A percentile compares a stretch with the other conserved stretches of the same genome.
Conservation (phyloP, 2,113 vertebrate species). For the Macroglossus sobrinus region DNA sequence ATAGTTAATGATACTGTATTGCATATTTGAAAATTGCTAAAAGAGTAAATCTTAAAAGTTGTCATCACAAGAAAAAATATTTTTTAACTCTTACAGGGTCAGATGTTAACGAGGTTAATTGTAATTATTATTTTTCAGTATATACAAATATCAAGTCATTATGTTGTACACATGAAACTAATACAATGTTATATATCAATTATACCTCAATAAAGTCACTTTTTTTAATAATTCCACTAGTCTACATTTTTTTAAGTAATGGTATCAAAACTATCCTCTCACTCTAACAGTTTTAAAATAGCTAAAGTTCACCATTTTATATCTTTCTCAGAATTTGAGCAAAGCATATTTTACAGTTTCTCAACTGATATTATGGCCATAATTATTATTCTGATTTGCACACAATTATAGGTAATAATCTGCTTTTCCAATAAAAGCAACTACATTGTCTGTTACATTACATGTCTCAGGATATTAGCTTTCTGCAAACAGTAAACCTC, state of each 20-base stretch:
- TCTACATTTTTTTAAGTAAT: neutral
- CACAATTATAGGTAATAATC: neutral
- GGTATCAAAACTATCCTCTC: neutral
- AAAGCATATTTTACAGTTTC: neutral
- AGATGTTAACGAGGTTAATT: neutral
- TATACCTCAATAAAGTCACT: neutral
- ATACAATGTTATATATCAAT: neutral
- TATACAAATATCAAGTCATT: neutral
- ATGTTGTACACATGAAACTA: neutral
- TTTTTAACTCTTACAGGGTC: neutral
- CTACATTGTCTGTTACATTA: neutral
- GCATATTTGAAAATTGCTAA: neutral
- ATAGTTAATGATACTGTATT: neutral
- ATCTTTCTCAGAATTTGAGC: neutral
- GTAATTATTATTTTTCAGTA: neutral
- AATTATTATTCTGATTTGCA: neutral
- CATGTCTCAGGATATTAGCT: neutral
- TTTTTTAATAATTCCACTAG: neutral
- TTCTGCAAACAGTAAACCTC: neutral
- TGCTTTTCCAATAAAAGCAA: neutral
- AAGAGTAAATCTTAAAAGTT: neutral
- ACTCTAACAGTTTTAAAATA: neutral
- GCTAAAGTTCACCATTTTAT: neutral
- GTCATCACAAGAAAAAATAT: neutral
- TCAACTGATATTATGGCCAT: neutral